Conservation (phyloP, 1,140 invertebrate genomes). For the Aporrectodea caliginosa region DNA sequence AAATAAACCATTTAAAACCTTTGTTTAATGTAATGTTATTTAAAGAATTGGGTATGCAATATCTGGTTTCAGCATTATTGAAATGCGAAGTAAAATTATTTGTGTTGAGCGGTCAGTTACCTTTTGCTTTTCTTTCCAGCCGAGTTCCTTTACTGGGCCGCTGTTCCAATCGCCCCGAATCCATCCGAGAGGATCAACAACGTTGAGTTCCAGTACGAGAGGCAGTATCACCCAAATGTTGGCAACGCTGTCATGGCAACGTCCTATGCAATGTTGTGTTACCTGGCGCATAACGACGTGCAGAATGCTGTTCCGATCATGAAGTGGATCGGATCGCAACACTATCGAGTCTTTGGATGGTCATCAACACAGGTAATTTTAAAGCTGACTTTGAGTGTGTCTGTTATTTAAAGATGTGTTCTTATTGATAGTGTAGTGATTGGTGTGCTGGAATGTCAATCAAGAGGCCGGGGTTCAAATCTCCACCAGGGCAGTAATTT, state of each 20-base stretch:
- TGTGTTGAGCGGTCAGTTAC: not conserved
- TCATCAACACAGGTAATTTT: slow-evolving; percentile 25
- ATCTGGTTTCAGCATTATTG: no score
- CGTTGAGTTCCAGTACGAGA: slow-evolving; percentile 81
- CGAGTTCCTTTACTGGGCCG: slow-evolving; percentile 46
- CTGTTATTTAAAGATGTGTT: no score
- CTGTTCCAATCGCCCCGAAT: slow-evolving; percentile 44
- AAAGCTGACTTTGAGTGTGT: no score
- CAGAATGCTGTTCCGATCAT: slow-evolving; percentile 65
- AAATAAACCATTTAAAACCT: no score
- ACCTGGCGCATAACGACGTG: slow-evolving; percentile 52
- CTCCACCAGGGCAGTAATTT: no score
- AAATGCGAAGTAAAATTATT: not conserved
- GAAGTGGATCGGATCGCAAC: slow-evolving; percentile 85
- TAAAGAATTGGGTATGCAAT: no score
- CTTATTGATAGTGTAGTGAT: not conserved
- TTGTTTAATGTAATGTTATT: no score
- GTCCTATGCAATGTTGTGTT: slow-evolving; percentile 83
- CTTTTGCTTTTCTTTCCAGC: slow-evolving; percentile 34
- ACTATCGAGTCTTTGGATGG: slow-evolving; percentile 49
- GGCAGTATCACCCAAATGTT: slow-evolving; percentile 73
- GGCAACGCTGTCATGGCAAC: slow-evolving; percentile 87
- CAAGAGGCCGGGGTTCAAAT: no score
- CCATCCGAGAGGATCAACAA: slow-evolving; percentile 49
- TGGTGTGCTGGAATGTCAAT: no score